These are phyloP conservation scores for Corapipo altera DNA, from an alignment of 2,113 vertebrate genomes.

Conservation along the genomic window DNA sequence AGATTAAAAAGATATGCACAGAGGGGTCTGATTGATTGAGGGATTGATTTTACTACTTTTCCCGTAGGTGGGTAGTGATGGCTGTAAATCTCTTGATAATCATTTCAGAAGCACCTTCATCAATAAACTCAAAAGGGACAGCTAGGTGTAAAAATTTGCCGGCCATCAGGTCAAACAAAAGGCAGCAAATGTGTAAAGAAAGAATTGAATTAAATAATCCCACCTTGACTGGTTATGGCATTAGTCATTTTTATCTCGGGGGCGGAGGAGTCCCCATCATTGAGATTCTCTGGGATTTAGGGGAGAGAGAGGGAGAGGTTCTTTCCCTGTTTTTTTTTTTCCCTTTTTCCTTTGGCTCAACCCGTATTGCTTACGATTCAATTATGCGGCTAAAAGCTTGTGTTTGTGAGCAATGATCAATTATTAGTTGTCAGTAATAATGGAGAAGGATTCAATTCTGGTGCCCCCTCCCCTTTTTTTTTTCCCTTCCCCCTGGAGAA, in stretches of 20 bases:
- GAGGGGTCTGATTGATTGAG: constrained; percentile 63
- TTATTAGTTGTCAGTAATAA: constrained; percentile 83
- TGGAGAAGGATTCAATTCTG: constrained; percentile 69
- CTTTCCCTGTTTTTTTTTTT: not conserved
- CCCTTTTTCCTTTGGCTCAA: not conserved
- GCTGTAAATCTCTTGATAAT: constrained; percentile 68
- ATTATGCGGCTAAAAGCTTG: constrained; percentile 78
- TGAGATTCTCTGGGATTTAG: not conserved
- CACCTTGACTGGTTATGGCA: constrained; percentile 15
- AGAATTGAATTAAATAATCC: constrained; percentile 43
- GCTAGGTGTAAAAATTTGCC: constrained; percentile 55
- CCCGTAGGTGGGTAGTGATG: constrained; percentile 55
- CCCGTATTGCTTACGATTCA: constrained; percentile 73
- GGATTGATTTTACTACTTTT: constrained; percentile 65
- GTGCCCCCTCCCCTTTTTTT: not conserved
- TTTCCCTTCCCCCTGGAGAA: not conserved
- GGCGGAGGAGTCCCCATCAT: not conserved
- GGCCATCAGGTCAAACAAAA: constrained; percentile 64
- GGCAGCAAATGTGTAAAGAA: constrained; percentile 48
- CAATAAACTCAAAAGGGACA: constrained; percentile 64
- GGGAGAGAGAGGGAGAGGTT: not conserved
- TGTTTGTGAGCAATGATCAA: constrained; percentile 80
- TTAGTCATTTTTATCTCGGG: constrained; percentile 5
- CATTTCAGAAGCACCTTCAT: constrained; percentile 68
- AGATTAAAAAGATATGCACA: constrained; percentile 65